Evolutionary conservation across 2,113 vertebrate genomes (phyloP).

Genomic region (Ptychochromis oligacanthus): DNA sequence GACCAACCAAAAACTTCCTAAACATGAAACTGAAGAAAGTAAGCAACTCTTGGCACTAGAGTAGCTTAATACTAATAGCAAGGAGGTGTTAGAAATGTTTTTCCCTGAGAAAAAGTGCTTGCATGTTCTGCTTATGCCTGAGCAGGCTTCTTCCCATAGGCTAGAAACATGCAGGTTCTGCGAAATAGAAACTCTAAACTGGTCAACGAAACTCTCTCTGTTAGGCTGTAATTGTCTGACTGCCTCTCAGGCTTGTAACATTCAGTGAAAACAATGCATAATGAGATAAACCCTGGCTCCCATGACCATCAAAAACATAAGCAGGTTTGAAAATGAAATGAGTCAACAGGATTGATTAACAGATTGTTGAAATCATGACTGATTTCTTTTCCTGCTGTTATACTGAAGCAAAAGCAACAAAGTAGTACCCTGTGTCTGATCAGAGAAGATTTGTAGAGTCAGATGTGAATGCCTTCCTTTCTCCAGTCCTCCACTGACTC

Average conservation of each 20-base stretch:
- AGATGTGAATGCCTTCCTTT: no score
- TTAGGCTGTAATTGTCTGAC: not conserved
- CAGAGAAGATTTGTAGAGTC: no score
- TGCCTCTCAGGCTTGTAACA: not conserved
- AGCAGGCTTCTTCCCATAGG: not conserved
- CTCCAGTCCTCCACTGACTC: no score
- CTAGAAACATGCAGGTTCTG: not conserved
- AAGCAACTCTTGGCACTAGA: not conserved
- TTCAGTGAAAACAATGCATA: not conserved
- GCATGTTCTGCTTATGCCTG: not conserved
- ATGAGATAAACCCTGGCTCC: not conserved
- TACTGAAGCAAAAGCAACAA: no score
- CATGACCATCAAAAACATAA: not conserved
- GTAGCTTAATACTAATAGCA: not conserved
- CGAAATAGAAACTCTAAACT: not conserved
- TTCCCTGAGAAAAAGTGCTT: not conserved
- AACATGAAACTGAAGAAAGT: not conserved
- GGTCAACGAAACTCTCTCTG: not conserved
- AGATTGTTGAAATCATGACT: not conserved
- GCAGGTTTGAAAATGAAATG: not conserved
- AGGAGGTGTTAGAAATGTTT: not conserved
- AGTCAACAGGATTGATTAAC: not conserved
- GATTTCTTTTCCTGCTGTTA: no score
- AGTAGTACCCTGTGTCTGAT: no score
- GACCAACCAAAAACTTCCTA: not conserved